Conservation (phyloP, 2,113 vertebrate genomes). For the Anarhynchus alexandrinus region DNA sequence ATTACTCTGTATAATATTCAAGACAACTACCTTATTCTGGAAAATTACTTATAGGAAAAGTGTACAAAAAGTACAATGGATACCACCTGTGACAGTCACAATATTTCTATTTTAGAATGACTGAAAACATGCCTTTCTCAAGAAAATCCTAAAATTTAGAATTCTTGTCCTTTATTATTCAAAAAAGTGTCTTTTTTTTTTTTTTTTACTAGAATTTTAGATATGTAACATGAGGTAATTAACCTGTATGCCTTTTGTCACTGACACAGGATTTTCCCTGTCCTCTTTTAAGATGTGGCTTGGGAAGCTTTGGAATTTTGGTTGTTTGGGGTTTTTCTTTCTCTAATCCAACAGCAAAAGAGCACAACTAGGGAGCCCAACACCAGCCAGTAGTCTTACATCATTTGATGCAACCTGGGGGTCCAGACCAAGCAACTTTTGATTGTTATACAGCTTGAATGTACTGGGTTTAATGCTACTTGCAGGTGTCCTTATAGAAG, state of each 20-base stretch:
- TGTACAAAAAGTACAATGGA: not conserved
- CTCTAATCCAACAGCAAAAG: not conserved
- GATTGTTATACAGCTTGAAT: not conserved
- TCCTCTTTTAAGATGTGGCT: not conserved
- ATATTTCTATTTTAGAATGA: not conserved
- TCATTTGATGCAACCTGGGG: not conserved
- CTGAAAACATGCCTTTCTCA: not conserved
- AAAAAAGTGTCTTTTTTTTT: not conserved
- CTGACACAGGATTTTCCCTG: not conserved
- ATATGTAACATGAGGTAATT: not conserved
- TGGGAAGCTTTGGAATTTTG: not conserved
- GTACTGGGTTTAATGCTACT: not conserved
- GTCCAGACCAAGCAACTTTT: not conserved
- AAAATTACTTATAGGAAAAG: not conserved
- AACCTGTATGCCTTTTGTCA: not conserved
- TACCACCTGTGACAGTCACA: not conserved
- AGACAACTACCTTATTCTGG: not conserved
- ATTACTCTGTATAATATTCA: not conserved
- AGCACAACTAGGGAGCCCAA: not conserved
- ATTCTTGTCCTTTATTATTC: not conserved
- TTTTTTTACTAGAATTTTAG: not conserved
- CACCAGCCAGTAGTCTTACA: not conserved
- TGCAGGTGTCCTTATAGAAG: not conserved
- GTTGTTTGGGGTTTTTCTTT: not conserved
- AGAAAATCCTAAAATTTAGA: not conserved